Conservation (phyloP, 1,140 invertebrate species). For the Ceratoteleas bidentatus region DNA sequence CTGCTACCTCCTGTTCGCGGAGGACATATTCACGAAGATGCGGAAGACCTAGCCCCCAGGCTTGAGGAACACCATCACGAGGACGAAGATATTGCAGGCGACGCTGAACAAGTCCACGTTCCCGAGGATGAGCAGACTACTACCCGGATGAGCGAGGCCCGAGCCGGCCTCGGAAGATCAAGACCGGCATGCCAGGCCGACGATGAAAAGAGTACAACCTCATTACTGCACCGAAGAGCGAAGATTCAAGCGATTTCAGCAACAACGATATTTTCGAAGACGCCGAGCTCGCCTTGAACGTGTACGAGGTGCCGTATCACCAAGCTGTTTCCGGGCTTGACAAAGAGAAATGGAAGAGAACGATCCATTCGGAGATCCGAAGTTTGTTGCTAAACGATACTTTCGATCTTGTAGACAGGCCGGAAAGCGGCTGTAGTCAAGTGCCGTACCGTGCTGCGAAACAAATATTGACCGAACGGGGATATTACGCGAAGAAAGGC, state of each 20-base stretch:
- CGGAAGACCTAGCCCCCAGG: no score
- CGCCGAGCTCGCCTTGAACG: slow-evolving; percentile 1
- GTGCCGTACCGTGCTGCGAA: slow-evolving; percentile 28
- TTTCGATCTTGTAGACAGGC: slow-evolving; percentile 10
- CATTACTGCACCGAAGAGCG: neutral
- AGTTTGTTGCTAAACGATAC: slow-evolving; percentile 14
- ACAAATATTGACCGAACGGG: slow-evolving; percentile 20
- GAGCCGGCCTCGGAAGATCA: neutral
- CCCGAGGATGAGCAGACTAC: neutral
- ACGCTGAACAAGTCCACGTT: neutral
- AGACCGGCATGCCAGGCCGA: neutral
- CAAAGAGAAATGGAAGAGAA: slow-evolving; percentile 5
- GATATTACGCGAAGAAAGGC: slow-evolving; percentile 8
- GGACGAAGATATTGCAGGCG: no score
- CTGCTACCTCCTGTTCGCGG: no score
- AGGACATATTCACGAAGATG: no score
- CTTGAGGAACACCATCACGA: no score
- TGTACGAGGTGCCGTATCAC: slow-evolving; percentile 6
- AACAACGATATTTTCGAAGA: neutral
- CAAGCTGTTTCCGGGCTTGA: slow-evolving; percentile 7
- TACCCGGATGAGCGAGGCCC: neutral
- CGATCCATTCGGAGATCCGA: slow-evolving; percentile 13
- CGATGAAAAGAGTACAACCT: neutral
- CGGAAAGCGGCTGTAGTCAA: slow-evolving; percentile 2
- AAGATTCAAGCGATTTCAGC: neutral